Evolutionary conservation across 2,113 vertebrate genomes (phyloP).

Genomic region (Cichladusa arquata): DNA sequence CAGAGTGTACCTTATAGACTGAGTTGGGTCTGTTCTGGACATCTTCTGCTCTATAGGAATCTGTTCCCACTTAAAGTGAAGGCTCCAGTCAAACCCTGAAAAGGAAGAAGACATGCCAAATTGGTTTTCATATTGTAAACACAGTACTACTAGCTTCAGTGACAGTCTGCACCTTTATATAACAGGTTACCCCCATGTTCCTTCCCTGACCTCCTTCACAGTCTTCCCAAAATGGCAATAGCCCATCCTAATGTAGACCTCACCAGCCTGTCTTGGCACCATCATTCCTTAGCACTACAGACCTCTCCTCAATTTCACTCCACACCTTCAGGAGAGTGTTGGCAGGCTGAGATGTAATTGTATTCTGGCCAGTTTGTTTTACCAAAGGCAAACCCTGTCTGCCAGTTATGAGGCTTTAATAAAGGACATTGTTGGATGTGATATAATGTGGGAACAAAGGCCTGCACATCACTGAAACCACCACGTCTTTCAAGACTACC

Average conservation of each 20-base stretch:
- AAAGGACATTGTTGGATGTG: not conserved
- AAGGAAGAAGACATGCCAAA: not conserved
- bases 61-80: constrained; percentile 99
- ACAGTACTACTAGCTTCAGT: not conserved
- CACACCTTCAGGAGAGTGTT: not conserved
- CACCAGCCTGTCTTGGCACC: not conserved
- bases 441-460: not conserved
- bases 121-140: not conserved
- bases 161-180: not conserved
- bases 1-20: constrained; percentile 85
- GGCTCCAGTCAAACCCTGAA: constrained; percentile 97
- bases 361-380: not conserved
- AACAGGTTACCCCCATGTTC: not conserved
- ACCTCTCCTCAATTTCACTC: not conserved
- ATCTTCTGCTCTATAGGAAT: constrained; percentile 98
- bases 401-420: not conserved
- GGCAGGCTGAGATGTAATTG: not conserved
- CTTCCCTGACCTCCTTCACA: not conserved
- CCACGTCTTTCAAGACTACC: not conserved
- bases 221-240: not conserved
- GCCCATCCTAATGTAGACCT: not conserved
- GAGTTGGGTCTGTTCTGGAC: constrained; percentile 91
- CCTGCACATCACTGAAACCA: not conserved
- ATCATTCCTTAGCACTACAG: not conserved
- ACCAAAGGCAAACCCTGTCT: not conserved